phyloP scores from a whole-genome alignment of 2,113 vertebrate species.

The Colaptes auratus region DNA sequence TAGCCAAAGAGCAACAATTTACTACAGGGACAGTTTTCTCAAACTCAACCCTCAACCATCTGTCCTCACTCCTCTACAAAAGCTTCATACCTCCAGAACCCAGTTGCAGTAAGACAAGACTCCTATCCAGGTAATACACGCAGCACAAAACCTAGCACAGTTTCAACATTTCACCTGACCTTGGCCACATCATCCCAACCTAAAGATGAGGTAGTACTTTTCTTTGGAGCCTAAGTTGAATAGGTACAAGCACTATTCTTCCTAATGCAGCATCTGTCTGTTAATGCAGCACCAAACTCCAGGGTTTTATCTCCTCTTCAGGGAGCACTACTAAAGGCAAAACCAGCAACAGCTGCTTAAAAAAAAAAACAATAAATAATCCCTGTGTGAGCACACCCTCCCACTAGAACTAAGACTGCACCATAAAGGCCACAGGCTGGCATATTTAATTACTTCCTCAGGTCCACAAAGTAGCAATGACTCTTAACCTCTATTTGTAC shows the following conservation, averaged over 20 bases:
- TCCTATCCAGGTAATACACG: background rate
- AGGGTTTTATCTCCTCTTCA: background rate
- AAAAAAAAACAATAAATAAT: background rate
- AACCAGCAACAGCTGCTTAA: background rate
- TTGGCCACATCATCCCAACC: background rate
- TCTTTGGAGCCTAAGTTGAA: constrained; percentile 47
- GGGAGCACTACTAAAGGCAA: background rate
- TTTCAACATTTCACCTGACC: background rate
- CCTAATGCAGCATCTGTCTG: background rate
- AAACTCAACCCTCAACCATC: background rate
- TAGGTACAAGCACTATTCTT: background rate
- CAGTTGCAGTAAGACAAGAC: background rate
- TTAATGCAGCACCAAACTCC: background rate
- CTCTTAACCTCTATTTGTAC: background rate
- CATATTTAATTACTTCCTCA: background rate
- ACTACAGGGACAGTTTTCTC: background rate
- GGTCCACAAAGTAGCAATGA: background rate
- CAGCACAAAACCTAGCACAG: background rate
- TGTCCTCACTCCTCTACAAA: background rate
- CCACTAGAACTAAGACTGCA: background rate
- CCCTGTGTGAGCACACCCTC: background rate
- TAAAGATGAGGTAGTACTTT: constrained; percentile 62
- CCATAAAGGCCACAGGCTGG: background rate
- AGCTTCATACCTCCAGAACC: background rate
- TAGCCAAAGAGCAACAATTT: constrained; percentile 15